Evolutionary conservation across 2,888 invertebrate species (phyloP).

Genomic region (Xylota segnis): DNA sequence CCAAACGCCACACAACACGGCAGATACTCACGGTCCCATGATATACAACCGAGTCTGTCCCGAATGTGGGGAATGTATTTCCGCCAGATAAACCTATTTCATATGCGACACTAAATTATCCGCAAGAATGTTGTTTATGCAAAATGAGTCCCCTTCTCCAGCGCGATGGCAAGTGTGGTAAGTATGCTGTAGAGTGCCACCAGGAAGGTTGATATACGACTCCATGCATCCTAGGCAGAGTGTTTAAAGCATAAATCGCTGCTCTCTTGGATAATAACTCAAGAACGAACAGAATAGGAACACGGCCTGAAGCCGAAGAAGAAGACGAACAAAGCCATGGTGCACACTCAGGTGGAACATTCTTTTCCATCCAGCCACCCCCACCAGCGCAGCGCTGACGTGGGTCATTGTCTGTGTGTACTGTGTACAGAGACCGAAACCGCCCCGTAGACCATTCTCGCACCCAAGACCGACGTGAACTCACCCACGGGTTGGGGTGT

Average conservation of each 20-base stretch:
- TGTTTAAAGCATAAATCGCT: slow-evolving; percentile 76
- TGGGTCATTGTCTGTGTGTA: slow-evolving; percentile 60
- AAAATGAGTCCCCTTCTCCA: slow-evolving; percentile 65
- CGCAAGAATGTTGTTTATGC: slow-evolving; percentile 79
- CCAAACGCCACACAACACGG: slow-evolving; percentile 14
- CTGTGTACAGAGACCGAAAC: slow-evolving; percentile 6
- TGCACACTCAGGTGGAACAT: slow-evolving; percentile 75
- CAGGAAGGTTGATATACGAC: slow-evolving; percentile 74
- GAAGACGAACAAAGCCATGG: slow-evolving; percentile 40
- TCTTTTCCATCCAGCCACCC: slow-evolving; percentile 61
- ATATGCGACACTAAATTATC: slow-evolving; percentile 80
- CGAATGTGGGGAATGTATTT: slow-evolving; percentile 77
- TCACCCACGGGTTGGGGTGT: slow-evolving; percentile 47
- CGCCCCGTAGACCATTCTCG: slow-evolving; percentile 42
- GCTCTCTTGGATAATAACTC: slow-evolving; percentile 74
- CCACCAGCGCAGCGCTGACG: neutral
- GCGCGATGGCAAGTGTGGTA: slow-evolving; percentile 59
- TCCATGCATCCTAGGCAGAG: slow-evolving; percentile 69
- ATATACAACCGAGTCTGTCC: slow-evolving; percentile 38
- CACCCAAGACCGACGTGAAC: slow-evolving; percentile 23
- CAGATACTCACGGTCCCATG: slow-evolving; percentile 43
- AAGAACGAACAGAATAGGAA: slow-evolving; percentile 64
- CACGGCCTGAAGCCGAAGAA: slow-evolving; percentile 45
- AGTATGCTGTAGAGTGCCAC: slow-evolving; percentile 71
- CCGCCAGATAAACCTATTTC: slow-evolving; percentile 80